Evolutionary conservation across 2,888 invertebrate genomes (phyloP).

Genomic region (Agrotis clavis): DNA sequence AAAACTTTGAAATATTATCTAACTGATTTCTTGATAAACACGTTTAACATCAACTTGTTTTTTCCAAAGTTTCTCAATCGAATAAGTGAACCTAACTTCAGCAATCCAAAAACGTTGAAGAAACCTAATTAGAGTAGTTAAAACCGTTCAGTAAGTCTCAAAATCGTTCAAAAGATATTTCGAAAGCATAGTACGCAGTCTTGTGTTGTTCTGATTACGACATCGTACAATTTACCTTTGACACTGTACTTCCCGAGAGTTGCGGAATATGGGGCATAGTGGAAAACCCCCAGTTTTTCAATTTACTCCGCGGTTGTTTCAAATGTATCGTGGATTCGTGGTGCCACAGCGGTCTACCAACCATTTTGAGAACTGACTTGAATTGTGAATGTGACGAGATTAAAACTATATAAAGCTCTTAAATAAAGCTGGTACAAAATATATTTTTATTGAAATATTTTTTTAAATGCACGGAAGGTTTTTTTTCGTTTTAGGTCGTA

Average conservation of each 20-base stretch:
- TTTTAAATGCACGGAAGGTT: not conserved
- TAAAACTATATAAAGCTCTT: slow-evolving; percentile 21
- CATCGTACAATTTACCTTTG: slow-evolving; percentile 27
- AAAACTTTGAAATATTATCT: not conserved
- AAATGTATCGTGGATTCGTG: slow-evolving; percentile 33
- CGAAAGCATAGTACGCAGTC: not conserved
- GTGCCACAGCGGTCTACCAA: slow-evolving; percentile 14
- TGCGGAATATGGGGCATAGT: slow-evolving; percentile 29
- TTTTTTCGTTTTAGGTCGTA: not conserved
- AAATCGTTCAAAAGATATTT: not conserved
- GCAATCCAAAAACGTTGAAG: too few species aligned
- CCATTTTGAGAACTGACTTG: slow-evolving; percentile 24
- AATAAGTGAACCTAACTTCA: too few species aligned
- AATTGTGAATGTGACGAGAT: slow-evolving; percentile 51
- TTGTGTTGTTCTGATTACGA: slow-evolving; percentile 3
- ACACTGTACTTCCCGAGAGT: not conserved
- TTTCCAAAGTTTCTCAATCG: not conserved
- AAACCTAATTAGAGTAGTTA: too few species aligned
- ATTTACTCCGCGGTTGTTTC: slow-evolving; percentile 41
- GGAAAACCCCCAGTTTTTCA: slow-evolving; percentile 45
- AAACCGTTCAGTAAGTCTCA: not conserved
- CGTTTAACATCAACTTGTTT: not conserved
- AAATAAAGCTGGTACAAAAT: slow-evolving; percentile 8
- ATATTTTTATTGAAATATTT: slow-evolving; percentile 25
- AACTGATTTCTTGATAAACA: not conserved